Percentiles rank a stretch among this genome's conserved stretches.
phyloP scores from a whole-genome alignment of 1,140 invertebrate species.

The Cheumatopsyche charites region DNA sequence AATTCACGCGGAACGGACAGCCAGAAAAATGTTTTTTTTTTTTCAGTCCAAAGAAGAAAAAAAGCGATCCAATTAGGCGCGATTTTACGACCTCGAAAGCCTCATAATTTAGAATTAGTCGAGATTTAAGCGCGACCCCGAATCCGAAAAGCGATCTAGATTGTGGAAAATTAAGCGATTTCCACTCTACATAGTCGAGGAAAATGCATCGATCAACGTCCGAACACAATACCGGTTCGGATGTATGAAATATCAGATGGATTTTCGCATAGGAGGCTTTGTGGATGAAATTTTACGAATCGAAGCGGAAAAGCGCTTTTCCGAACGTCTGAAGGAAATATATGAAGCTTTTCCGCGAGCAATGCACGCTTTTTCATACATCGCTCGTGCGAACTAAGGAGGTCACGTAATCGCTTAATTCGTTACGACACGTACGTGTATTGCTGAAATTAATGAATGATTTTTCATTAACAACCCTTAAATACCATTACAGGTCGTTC shows the following conservation, averaged over 20 bases:
- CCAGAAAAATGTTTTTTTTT: too few species aligned
- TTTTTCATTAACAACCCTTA: too few species aligned
- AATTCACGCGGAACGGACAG: too few species aligned
- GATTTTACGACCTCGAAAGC: not conserved
- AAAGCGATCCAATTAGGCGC: not conserved
- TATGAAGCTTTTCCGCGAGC: not conserved
- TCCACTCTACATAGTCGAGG: not conserved
- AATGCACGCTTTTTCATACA: not conserved
- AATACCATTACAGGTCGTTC: too few species aligned
- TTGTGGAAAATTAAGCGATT: slow-evolving; percentile 27
- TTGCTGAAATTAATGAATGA: too few species aligned
- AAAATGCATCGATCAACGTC: slow-evolving; percentile 24
- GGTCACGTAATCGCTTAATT: too few species aligned
- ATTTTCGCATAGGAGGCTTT: not conserved
- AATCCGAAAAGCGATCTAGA: not conserved
- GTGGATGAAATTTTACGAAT: not conserved
- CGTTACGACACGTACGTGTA: too few species aligned
- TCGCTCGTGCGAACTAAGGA: too few species aligned
- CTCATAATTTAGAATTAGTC: too few species aligned
- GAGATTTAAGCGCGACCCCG: too few species aligned
- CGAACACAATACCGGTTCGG: not conserved
- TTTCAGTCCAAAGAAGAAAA: not conserved
- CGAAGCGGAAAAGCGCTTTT: not conserved
- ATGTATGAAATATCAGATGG: too few species aligned
- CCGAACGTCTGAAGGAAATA: not conserved